Evolutionary conservation across 2,797 vertebrate species (phyloP).

Genomic region (Myotis findleyi): DNA sequence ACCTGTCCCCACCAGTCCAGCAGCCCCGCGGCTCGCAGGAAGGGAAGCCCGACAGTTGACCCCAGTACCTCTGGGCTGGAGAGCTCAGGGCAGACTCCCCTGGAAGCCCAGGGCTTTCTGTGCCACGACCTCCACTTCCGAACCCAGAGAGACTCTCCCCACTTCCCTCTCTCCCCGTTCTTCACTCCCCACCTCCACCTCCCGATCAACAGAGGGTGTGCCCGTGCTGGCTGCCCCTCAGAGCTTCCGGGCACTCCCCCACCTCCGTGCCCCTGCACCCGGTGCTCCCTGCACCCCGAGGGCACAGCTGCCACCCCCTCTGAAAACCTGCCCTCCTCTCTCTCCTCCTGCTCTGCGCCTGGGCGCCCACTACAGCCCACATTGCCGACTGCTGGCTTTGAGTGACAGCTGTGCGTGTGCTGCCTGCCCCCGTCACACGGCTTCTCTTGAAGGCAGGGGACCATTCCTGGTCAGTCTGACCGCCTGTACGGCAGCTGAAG

Average conservation of each 20-base stretch:
- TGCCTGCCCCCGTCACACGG: background rate
- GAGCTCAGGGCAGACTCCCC: background rate
- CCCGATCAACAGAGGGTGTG: background rate
- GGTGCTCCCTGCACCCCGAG: accelerated
- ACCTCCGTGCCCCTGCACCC: accelerated
- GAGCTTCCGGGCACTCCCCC: background rate
- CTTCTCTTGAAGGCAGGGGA: background rate
- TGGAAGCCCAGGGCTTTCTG: background rate
- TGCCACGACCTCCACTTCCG: background rate
- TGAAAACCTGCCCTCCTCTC: background rate
- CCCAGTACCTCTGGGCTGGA: background rate
- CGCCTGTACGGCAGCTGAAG: background rate
- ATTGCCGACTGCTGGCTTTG: background rate
- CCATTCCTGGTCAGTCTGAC: background rate
- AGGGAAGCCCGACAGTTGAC: background rate
- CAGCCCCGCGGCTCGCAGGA: background rate
- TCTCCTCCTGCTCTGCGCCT: background rate
- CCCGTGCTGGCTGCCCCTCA: too few species aligned
- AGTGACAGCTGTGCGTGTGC: background rate
- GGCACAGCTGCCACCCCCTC: background rate
- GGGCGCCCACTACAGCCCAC: background rate
- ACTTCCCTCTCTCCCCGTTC: background rate
- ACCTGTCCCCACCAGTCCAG: background rate
- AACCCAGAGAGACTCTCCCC: background rate
- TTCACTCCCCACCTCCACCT: too few species aligned